Evolutionary conservation across 2,113 vertebrate species (phyloP), one percentile per base, ranked within the genome.

Genomic region (Tautogolabrus adspersus): DNA sequence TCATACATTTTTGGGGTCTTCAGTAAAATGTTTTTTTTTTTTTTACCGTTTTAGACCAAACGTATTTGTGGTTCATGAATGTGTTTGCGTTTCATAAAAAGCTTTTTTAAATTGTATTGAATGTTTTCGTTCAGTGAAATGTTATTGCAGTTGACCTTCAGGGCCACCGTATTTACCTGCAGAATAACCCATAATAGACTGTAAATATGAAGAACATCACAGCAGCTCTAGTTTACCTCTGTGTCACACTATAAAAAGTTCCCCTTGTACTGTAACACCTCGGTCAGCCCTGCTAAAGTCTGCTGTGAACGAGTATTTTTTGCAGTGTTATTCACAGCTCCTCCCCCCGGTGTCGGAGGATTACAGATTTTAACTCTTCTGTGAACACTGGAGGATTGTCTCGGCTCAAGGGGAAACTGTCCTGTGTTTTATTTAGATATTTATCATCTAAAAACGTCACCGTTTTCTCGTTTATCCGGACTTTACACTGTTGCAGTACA

Each of bases 311-410:
- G 15, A 16, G 1, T 57, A 0, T 71, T 74, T 58, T 19, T 81
- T 72, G 11, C 82, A 87, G 81, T 2, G 85, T 65, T 62, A 19
- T 0, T 5, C 65, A 3, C 40, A 46, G 87, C 90, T 86, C 93
- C 93, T 34, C 93, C 93, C 89, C 86, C 26, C 21, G 37, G 51
- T 56, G 75, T 66, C 75, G 9, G 80, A 22, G 82, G 88, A 87
- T 91, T 91, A 87, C 49, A 47, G 68, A 49, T 18, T 42, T 65
- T 51, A 77, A 79, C 61, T 77, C 57, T 30, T 65, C 26, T 59
- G 0, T 54, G 61, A 44, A 26, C 38, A 23, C 49, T 40, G 70
- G 59, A 62, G 49, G 47, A 65, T 21, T 61, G 61, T 71, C 70
- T 44, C 52, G 26, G 12, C 40, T 15, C 69, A 22, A 60, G 70